Conservation (phyloP, 2,797 vertebrate species). For the Intellagama lesueurii region DNA sequence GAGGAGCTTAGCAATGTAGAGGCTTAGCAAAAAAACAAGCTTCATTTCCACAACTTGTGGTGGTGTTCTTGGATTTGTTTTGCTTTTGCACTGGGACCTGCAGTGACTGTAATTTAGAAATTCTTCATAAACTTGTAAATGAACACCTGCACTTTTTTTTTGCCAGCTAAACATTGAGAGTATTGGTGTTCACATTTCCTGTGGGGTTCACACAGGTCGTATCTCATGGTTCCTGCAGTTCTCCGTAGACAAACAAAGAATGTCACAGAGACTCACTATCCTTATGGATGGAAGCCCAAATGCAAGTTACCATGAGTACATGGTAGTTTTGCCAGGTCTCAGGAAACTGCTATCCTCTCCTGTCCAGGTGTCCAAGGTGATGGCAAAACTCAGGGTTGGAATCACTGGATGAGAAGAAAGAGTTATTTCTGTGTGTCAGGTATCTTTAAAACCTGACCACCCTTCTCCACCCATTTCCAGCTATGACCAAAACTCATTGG, state of each 20-base stretch:
- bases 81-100: neutral
- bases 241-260: neutral
- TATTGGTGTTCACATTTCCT: neutral
- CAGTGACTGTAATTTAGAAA: neutral
- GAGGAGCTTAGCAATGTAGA: no score
- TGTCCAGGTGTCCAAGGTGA: no score
- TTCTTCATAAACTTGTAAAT: slow-evolving; percentile 1
- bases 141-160: neutral
- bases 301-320: no score
- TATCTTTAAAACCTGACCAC: no score
- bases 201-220: neutral
- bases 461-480: no score
- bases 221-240: neutral
- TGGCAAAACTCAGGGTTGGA: no score
- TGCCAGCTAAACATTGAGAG: neutral
- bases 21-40: neutral
- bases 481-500: no score
- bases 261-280: neutral
- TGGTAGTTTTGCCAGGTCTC: no score
- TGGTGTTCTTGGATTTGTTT: neutral
- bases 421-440: no score
- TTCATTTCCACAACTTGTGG: neutral
- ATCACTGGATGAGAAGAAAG: no score
- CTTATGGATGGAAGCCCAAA: no score
- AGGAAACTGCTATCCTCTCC: no score